phyloP scores from a whole-genome alignment of 1,140 invertebrate genomes.

The Camponotus vicinus region DNA sequence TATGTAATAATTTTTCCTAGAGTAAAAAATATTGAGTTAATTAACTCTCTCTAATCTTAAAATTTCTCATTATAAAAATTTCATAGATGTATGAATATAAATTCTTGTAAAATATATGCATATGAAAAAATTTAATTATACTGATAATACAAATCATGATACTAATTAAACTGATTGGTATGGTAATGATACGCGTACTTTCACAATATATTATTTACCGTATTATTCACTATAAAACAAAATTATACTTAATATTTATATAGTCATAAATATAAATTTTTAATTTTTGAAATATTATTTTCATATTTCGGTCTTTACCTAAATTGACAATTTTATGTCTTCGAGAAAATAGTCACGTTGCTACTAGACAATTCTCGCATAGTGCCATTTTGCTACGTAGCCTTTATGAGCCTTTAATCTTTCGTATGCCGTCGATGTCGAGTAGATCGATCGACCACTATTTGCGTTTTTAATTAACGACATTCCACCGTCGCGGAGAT shows the following conservation, averaged over 20 bases:
- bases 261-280: neutral
- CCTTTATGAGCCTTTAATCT: slow-evolving; percentile 49
- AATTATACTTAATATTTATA: neutral
- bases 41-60: neutral
- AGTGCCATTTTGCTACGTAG: neutral
- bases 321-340: neutral
- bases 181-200: neutral
- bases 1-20: too few species aligned
- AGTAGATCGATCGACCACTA: slow-evolving; percentile 56
- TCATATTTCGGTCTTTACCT: neutral
- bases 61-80: neutral
- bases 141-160: neutral
- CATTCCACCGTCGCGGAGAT: slow-evolving; percentile 63
- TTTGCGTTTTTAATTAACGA: slow-evolving; percentile 65
- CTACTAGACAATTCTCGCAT: neutral
- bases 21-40: too few species aligned
- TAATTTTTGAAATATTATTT: neutral
- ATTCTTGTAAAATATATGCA: neutral
- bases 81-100: neutral
- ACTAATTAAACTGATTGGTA: neutral
- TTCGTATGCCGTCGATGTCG: slow-evolving; percentile 7
- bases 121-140: neutral
- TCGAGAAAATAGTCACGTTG: neutral
- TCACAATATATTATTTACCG: too few species aligned
- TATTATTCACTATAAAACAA: neutral